These are phyloP conservation scores for Lepilemur septentrionalis DNA, from an alignment of 2,797 vertebrate genomes.

Conservation along the genomic window DNA sequence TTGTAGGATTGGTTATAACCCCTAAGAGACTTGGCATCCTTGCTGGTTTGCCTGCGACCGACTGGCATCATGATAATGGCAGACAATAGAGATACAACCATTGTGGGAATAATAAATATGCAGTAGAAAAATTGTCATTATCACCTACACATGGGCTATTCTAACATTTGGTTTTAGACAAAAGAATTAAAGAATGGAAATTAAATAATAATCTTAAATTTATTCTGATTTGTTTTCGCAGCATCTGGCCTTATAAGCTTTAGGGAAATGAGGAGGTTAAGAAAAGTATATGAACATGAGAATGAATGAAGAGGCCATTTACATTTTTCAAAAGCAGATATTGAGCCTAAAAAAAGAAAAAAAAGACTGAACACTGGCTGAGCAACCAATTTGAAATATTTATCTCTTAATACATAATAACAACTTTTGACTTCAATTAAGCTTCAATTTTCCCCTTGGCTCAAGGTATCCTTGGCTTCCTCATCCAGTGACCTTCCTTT, in stretches of 20 bases:
- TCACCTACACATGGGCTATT: background rate
- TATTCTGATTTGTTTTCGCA: background rate
- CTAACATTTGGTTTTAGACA: background rate
- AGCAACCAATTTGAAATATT: background rate
- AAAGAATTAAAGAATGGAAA: background rate
- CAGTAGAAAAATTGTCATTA: background rate
- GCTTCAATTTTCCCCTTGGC: background rate
- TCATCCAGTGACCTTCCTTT: background rate
- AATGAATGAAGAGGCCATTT: background rate
- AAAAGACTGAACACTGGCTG: background rate
- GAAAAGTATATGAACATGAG: background rate
- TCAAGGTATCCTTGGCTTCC: background rate
- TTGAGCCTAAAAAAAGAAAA: background rate
- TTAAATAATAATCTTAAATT: background rate
- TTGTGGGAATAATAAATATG: background rate
- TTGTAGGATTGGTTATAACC: slow-evolving; percentile 36
- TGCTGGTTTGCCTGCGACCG: background rate
- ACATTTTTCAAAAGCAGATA: background rate
- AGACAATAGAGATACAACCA: background rate
- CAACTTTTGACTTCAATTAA: background rate
- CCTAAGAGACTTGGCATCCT: slow-evolving; percentile 20
- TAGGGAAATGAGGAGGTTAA: background rate
- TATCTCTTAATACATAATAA: background rate
- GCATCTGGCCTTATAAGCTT: background rate
- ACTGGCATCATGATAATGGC: background rate